Percentiles rank a stretch among this genome's conserved stretches.
phyloP scores from a whole-genome alignment of 2,113 vertebrate species.

The Ctenodactylus gundi region DNA sequence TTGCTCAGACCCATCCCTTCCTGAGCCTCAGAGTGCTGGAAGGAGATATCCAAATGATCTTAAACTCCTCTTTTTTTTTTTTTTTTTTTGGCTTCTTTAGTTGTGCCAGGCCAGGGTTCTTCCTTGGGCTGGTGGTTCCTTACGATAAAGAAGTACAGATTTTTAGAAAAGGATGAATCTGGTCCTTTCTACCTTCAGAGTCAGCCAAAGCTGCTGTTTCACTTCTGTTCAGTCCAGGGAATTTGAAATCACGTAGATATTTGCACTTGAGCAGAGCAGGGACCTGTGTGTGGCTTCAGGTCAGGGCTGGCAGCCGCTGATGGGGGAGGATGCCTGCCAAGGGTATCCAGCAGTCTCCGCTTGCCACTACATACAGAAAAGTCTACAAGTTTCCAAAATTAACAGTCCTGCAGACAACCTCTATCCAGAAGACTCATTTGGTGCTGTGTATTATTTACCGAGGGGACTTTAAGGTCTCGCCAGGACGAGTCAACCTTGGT shows the following conservation, averaged over 20 bases:
- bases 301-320: background rate
- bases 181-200: background rate
- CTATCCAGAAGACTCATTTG: slow-evolving; percentile 18
- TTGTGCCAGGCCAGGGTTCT: background rate
- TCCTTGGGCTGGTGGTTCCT: background rate
- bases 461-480: slow-evolving; percentile 56
- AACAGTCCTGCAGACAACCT: background rate
- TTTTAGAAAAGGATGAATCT: background rate
- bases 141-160: background rate
- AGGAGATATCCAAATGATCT: background rate
- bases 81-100: too few relatives aligned
- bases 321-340: background rate
- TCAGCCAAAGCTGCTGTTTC: background rate
- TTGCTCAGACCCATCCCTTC: background rate
- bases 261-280: slow-evolving; percentile 12
- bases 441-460: slow-evolving; percentile 59
- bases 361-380: background rate
- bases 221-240: background rate
- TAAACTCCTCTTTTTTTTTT: background rate
- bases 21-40: background rate
- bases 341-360: background rate
- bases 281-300: background rate
- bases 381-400: background rate
- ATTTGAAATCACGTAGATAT: background rate
- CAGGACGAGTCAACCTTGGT: background rate